Evolutionary conservation across 2,797 vertebrate species (phyloP).

Genomic region (Eidolon dupreanum): DNA sequence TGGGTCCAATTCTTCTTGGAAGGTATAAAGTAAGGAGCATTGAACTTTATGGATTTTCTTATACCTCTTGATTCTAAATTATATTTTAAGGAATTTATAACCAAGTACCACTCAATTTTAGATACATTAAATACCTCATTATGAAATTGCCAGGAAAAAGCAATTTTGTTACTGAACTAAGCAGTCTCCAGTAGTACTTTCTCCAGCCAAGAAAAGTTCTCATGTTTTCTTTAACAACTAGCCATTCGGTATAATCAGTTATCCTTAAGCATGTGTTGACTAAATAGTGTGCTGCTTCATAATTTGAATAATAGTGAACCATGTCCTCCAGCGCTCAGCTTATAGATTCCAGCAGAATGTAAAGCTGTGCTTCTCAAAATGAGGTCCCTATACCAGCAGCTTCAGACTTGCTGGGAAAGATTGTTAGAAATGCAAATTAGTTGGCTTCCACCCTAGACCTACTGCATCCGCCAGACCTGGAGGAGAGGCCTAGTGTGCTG

Average conservation of each 20-base stretch:
- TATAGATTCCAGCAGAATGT: background rate
- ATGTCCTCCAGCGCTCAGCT: background rate
- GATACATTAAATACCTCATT: background rate
- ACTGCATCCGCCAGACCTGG: background rate
- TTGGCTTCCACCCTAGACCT: background rate
- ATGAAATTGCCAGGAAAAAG: background rate
- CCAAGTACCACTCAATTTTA: background rate
- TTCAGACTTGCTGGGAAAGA: too few relatives aligned
- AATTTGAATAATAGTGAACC: background rate
- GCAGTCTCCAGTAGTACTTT: background rate
- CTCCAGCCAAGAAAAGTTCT: background rate
- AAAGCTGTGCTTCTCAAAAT: background rate
- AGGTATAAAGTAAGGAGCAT: background rate
- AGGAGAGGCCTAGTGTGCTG: background rate
- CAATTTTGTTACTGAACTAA: background rate
- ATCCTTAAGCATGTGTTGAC: background rate
- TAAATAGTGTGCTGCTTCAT: background rate
- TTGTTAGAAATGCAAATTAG: background rate
- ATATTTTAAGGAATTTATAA: background rate
- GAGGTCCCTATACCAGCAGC: background rate
- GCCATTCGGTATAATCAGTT: background rate
- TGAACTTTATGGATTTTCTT: background rate
- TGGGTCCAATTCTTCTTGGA: background rate
- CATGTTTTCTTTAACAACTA: background rate
- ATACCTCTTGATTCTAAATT: background rate